Conservation (phyloP, 2,888 invertebrate genomes). For the Chaetogeoica ovagalla region DNA sequence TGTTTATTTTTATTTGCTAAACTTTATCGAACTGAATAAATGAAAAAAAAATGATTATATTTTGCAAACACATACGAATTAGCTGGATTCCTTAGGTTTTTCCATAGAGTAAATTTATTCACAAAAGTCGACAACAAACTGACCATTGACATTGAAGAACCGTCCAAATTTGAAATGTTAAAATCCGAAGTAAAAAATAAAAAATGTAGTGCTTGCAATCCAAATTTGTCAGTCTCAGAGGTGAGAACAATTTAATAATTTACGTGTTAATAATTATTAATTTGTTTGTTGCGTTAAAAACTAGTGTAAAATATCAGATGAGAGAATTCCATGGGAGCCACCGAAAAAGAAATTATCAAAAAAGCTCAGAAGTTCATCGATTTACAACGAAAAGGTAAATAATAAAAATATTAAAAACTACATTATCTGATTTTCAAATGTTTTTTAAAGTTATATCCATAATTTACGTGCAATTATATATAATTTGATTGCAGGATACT, state of each 20-base stretch:
- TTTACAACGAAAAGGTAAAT: background rate
- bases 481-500: constrained; percentile 11
- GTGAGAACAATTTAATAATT: constrained; percentile 36
- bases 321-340: constrained; percentile 61
- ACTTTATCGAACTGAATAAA: background rate
- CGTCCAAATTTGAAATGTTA: constrained; percentile 54
- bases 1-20: background rate
- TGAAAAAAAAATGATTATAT: background rate
- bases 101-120: constrained; percentile 57
- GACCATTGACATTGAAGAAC: constrained; percentile 40
- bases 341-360: constrained; percentile 56
- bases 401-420: no score
- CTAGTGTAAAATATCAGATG: constrained; percentile 59
- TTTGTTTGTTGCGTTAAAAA: background rate
- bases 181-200: constrained; percentile 56
- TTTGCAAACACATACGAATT: background rate
- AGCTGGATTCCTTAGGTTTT: constrained; percentile 56
- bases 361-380: constrained; percentile 33
- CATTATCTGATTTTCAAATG: background rate
- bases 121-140: constrained; percentile 33
- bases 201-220: constrained; percentile 59
- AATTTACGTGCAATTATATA: background rate
- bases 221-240: constrained; percentile 55
- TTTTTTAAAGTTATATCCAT: background rate
- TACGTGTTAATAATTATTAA: background rate